phyloP scores from a whole-genome alignment of 2,113 vertebrate species.

The Eira barbara region DNA sequence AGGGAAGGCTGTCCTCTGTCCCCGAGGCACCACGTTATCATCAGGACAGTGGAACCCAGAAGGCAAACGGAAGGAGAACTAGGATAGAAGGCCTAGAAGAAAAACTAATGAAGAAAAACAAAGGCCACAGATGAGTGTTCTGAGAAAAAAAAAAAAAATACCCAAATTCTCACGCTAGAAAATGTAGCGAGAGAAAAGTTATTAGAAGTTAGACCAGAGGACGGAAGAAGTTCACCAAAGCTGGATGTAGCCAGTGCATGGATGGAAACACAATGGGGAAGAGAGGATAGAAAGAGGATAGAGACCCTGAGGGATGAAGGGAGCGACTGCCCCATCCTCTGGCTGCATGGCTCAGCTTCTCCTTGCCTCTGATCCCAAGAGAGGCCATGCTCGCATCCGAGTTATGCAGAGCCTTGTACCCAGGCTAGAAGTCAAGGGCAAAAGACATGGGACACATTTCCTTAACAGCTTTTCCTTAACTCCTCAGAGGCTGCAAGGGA shows the following conservation, averaged over 20 bases:
- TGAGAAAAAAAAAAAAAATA: not conserved
- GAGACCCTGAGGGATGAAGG: not conserved
- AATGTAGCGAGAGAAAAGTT: not conserved
- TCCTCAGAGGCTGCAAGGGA: not conserved
- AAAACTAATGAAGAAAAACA: not conserved
- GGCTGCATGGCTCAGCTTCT: rapidly evolving
- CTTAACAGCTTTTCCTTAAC: not conserved
- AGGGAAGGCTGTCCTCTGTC: not conserved
- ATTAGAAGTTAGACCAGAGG: not conserved
- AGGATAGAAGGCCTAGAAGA: not conserved
- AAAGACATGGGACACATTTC: not conserved
- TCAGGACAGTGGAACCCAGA: not conserved
- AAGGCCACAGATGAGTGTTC: not conserved
- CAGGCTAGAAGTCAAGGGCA: not conserved
- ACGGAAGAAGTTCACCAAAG: not conserved
- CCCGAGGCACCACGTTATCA: not conserved
- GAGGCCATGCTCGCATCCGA: not conserved
- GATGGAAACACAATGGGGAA: not conserved
- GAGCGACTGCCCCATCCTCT: not conserved
- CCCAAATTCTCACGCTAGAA: not conserved
- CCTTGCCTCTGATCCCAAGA: not conserved
- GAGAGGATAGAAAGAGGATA: not conserved
- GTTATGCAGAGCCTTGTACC: not conserved
- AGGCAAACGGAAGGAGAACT: not conserved
- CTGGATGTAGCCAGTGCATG: not conserved